Percentiles rank a stretch among this genome's conserved stretches.
These are phyloP conservation scores for Galerucella nymphaeae DNA, from an alignment of 2,888 invertebrate species.

Conservation along the genomic window DNA sequence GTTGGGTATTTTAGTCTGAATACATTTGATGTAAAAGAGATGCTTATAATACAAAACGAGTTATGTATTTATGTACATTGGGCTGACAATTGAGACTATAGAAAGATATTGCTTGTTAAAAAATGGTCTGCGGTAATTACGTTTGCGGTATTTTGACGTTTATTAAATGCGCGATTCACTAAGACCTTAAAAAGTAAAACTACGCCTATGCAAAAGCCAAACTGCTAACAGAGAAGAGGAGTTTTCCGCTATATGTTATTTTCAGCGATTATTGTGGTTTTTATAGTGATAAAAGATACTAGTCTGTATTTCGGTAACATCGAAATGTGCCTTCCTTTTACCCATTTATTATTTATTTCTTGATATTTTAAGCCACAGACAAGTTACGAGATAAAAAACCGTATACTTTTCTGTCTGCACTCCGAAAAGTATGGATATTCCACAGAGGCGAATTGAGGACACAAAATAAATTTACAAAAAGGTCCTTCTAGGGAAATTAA, in stretches of 20 bases:
- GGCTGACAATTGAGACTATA: too few species aligned
- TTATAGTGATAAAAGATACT: slow-evolving; percentile 51
- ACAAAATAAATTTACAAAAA: neutral
- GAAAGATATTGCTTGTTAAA: too few species aligned
- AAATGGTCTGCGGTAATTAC: too few species aligned
- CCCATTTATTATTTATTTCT: slow-evolving; percentile 45
- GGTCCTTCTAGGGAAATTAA: too few species aligned
- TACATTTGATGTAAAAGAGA: too few species aligned
- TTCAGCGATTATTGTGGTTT: slow-evolving; percentile 53
- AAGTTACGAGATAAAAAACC: slow-evolving; percentile 36
- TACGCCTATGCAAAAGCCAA: slow-evolving; percentile 40
- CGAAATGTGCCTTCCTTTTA: slow-evolving; percentile 37
- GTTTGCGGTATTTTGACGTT: too few species aligned
- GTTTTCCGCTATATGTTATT: slow-evolving; percentile 51
- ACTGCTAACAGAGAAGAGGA: slow-evolving; percentile 49
- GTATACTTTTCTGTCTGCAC: slow-evolving; percentile 21
- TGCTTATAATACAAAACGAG: too few species aligned
- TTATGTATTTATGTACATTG: too few species aligned
- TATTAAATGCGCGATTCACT: too few species aligned
- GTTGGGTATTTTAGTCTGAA: too few species aligned
- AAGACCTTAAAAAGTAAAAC: too few species aligned
- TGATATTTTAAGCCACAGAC: slow-evolving; percentile 42
- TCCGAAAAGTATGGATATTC: slow-evolving; percentile 23
- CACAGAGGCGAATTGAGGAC: slow-evolving; percentile 16
- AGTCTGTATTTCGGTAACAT: slow-evolving; percentile 44